Evolutionary conservation across 2,888 invertebrate species (phyloP), one percentile per base, ranked within the genome.

Genomic region (Allygus modestus): DNA sequence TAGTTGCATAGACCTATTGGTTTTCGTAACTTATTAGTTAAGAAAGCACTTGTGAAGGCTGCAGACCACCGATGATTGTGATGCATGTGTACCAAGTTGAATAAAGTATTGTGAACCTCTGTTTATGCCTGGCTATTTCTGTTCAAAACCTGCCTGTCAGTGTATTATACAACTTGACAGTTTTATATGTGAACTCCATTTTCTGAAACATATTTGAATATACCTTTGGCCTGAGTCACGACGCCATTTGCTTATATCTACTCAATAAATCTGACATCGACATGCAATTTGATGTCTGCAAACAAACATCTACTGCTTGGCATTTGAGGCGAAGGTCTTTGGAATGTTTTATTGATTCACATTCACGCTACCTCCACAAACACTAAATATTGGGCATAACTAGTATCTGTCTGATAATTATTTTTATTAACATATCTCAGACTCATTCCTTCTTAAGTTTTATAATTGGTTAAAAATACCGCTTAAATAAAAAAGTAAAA

Each of bases 51-150:
- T 31, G 69, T 33, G 0, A 4, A 9, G 17, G 12, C 61, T 23
- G 31, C 43, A 20, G 12, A 41, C 73, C 41, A 37, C 37, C 43
- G 28, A 20, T 5, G 15, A 20, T 77, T 43, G 77, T 46, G 43
- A 77, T 71, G 71, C 77, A 46, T 79, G 79, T 77, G 77, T 54
- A 58, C 28, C 28, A 33, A 79, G 79, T 58, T 31, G 79, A 79
- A 79, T 79, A 79, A 79, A 79, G 54, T 33, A 58, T 58, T 58
- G 31, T 79, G 37, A 79, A 79, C 79, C 58, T 33, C 79, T 79
- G 79, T 79, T 79, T 79, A 58, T 26, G 33, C 46, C 31, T 54
- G 79, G 79, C 79, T 79, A 79, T 79, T 79, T 79, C 58, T 77
- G 41, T 58, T 77, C 41, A 2, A 26, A 20, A 33, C 20, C 58